Percentiles rank a stretch among this genome's conserved stretches.
Evolutionary conservation across 2,888 invertebrate genomes (phyloP).

Genomic region (Apeira syringaria): DNA sequence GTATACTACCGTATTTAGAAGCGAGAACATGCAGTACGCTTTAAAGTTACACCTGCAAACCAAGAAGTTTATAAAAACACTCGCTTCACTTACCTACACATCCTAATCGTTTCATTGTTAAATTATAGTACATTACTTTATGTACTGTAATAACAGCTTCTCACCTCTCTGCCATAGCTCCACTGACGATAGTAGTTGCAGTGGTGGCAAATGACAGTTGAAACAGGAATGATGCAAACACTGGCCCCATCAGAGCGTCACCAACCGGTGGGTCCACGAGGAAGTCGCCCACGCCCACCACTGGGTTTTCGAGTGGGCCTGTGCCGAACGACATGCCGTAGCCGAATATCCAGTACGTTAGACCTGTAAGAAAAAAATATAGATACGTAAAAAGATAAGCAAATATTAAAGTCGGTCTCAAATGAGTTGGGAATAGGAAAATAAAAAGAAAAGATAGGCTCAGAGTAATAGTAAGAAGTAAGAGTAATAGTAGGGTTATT

Average conservation of each 20-base stretch:
- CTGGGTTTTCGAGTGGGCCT: constrained; percentile 88
- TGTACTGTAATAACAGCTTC: too few species aligned
- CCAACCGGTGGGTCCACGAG: constrained; percentile 89
- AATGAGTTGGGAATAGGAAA: too few species aligned
- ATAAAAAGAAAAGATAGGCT: too few species aligned
- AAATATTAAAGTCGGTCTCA: too few species aligned
- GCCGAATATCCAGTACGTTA: constrained; percentile 97
- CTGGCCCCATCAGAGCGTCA: constrained; percentile 91
- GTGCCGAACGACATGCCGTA: constrained; percentile 95
- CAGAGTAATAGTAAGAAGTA: too few species aligned
- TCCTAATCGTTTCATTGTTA: too few species aligned
- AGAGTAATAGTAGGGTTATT: too few species aligned
- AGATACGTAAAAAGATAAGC: too few species aligned
- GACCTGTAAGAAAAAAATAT: constrained; percentile 76
- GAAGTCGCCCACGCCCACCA: constrained; percentile 93
- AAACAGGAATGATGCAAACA: constrained; percentile 94
- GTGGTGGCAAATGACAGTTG: constrained; percentile 96
- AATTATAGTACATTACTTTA: too few species aligned
- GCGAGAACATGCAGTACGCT: constrained; percentile 95
- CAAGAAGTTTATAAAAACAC: too few species aligned
- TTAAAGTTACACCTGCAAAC: constrained; percentile 92
- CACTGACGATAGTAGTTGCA: constrained; percentile 95
- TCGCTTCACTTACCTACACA: too few species aligned
- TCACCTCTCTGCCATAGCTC: constrained; percentile 97
- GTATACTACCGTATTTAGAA: constrained; percentile 94